phyloP scores from a whole-genome alignment of 1,140 invertebrate genomes.

The Sminthurides bifidus region DNA sequence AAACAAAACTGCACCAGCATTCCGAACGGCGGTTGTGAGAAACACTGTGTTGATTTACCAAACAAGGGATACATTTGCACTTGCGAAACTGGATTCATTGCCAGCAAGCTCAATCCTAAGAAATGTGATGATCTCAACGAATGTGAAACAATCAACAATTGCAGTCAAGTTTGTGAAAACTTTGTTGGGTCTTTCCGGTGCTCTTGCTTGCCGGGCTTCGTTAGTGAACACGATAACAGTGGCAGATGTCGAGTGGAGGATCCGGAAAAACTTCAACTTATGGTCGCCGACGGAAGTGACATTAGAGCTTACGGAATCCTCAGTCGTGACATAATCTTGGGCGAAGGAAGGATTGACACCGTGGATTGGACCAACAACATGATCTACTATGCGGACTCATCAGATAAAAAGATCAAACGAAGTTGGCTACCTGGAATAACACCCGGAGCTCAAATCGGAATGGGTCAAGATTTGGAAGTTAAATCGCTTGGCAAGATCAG shows the following conservation, averaged over 20 bases:
- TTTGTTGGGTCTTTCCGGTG: constrained; percentile 86
- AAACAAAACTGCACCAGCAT: constrained; percentile 53
- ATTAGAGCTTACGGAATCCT: constrained; percentile 61
- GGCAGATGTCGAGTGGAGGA: constrained; percentile 62
- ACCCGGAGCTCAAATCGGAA: constrained; percentile 55
- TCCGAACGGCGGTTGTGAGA: constrained; percentile 80
- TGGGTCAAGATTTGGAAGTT: constrained; percentile 67
- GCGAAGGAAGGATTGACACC: constrained; percentile 74
- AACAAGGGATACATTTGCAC: constrained; percentile 76
- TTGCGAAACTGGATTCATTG: constrained; percentile 48
- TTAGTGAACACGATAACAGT: constrained; percentile 55
- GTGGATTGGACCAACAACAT: constrained; percentile 55
- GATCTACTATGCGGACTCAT: constrained; percentile 73
- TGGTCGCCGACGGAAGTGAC: constrained; percentile 64
- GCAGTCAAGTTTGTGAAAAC: constrained; percentile 83
- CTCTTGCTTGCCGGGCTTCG: constrained; percentile 70
- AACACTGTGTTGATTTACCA: constrained; percentile 75
- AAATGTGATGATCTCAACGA: constrained; percentile 63
- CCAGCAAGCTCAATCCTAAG: constrained; percentile 52
- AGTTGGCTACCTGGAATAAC: constrained; percentile 75
- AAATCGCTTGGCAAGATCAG: constrained; percentile 58
- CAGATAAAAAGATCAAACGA: constrained; percentile 76
- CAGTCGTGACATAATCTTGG: constrained; percentile 60
- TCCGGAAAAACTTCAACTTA: constrained; percentile 30
- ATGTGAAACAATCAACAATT: constrained; percentile 68